These are phyloP conservation scores for Lepisosteus osseus DNA, from an alignment of 2,113 vertebrate genomes.

Conservation along the genomic window DNA sequence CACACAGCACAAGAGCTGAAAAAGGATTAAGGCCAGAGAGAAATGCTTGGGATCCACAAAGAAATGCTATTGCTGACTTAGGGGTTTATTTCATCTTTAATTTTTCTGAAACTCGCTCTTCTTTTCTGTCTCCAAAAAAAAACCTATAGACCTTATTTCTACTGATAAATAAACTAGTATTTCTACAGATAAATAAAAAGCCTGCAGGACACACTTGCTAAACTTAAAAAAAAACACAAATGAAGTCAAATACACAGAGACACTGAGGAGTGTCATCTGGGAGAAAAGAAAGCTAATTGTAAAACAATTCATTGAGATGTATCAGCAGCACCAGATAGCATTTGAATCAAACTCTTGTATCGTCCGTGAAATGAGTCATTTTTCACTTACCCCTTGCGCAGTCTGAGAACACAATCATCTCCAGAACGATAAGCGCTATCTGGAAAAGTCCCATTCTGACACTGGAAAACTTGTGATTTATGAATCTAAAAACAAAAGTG, in stretches of 20 bases:
- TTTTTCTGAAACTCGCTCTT: background rate
- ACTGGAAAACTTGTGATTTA: constrained; percentile 41
- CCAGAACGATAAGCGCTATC: constrained; percentile 65
- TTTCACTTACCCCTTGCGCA: constrained; percentile 74
- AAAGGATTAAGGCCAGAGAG: constrained; percentile 29
- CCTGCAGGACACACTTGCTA: too few relatives aligned
- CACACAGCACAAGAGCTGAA: constrained; percentile 24
- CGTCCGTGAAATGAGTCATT: rapidly evolving
- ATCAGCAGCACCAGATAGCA: background rate
- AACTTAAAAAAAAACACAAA: background rate
- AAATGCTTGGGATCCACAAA: constrained; percentile 47
- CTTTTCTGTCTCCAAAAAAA: constrained; percentile 6
- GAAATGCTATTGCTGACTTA: constrained; percentile 43
- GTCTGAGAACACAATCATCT: constrained; percentile 65
- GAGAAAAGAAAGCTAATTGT: background rate
- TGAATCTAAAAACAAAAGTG: constrained; percentile 30
- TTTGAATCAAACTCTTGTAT: background rate
- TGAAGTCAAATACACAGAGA: background rate
- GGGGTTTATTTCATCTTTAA: constrained; percentile 8
- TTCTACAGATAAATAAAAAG: constrained; percentile 25
- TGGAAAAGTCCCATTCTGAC: constrained; percentile 70
- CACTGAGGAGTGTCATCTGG: background rate
- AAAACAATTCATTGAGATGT: background rate
- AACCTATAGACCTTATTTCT: constrained; percentile 4
- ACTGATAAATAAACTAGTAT: constrained; percentile 30